Evolutionary conservation across 2,888 invertebrate species (phyloP), one percentile per base, ranked within the genome.

Genomic region (Gymnocheta viridis): DNA sequence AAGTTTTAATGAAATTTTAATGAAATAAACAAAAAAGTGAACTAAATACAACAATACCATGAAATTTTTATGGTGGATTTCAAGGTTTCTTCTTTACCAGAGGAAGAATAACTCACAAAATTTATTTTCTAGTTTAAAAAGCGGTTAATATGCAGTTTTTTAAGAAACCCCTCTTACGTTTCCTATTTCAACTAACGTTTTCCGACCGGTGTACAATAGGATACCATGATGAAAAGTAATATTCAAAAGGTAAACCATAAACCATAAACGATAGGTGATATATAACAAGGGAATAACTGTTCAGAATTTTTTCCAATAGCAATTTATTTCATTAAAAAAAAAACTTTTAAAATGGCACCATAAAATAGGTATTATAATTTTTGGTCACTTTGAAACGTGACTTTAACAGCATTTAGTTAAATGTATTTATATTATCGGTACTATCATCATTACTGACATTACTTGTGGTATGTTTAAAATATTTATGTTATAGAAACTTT

Each of bases 301-400:
- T 29, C 12, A n/a, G 1, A 4, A 5, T 10, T 32, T 32, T 32
- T 19, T 56, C 32, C 6, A 29, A 9, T 9, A 1, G 9, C 14
- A 10, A 51, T 27, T 54, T 0, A 29, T n/a, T n/a, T n/a, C n/a
- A n/a, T n/a, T n/a, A 17, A 62, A 47, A n/a, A 32, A 35, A 38
- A 24, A 24, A 62, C 5, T 0, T 6, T 38, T 35, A 54, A 54
- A 70, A 62, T 70, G 38, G 9, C 10, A 51, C 24, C 41, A 58
- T 51, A 41, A 62, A 74, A 66, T 0, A 41, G 78, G 54, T 64
- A 4, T 66, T 54, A 58, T 41, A 41, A 14, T 56, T 29, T 70
- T 72, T 72, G 35, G 58, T 72, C 67, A 72, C 24, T 77, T 72
- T 72, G 47, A 80, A 66, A 80, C 80, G 83, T 84, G 83, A 84